Conservation (phyloP, 2,797 vertebrate species). For the Glyptemys insculpta region DNA sequence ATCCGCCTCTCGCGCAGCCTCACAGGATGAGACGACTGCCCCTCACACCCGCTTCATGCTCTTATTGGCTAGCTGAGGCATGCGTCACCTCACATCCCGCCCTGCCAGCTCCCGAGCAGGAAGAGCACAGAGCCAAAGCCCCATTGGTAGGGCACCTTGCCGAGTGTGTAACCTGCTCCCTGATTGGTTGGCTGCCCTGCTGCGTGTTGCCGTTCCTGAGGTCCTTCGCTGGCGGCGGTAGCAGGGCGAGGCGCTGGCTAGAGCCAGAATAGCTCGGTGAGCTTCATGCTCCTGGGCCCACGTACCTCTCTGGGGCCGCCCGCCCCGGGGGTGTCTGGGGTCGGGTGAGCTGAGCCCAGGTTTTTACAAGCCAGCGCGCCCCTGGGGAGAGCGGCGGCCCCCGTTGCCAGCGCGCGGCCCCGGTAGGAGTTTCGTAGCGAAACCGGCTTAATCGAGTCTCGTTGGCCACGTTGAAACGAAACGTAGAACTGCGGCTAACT, state of each 20-base stretch:
- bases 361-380: no score
- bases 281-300: no score
- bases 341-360: no score
- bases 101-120: neutral
- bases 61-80: neutral
- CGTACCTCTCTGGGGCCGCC: neutral
- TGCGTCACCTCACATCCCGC: neutral
- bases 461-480: no score
- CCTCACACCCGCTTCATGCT: neutral
- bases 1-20: neutral
- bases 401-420: no score
- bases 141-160: accelerated
- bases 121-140: accelerated
- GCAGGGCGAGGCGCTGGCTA: neutral
- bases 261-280: neutral
- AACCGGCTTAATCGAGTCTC: no score
- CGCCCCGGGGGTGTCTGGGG: neutral
- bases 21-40: neutral
- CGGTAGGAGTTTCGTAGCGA: no score
- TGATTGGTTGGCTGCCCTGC: neutral
- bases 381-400: no score
- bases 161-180: accelerated
- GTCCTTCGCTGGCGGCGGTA: no score
- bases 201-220: no score
- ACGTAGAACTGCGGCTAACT: no score